These are phyloP conservation scores for Xenops minutus DNA, from an alignment of 2,797 vertebrate genomes.

Conservation along the genomic window DNA sequence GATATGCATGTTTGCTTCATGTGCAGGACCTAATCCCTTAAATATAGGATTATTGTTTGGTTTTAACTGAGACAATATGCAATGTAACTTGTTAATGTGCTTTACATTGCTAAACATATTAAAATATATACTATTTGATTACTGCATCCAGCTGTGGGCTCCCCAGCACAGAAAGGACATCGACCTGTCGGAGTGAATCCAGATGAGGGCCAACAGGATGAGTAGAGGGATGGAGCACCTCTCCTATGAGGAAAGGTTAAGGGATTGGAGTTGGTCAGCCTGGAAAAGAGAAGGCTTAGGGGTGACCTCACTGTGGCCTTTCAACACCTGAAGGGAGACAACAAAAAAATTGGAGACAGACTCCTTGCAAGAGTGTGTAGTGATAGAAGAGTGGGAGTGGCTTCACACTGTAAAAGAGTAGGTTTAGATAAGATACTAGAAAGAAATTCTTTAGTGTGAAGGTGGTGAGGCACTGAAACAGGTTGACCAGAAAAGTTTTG, in stretches of 20 bases:
- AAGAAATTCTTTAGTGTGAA: neutral
- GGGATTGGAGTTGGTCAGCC: neutral
- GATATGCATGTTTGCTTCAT: neutral
- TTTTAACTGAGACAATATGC: neutral
- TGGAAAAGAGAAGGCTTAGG: neutral
- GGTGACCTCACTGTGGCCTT: neutral
- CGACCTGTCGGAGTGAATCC: neutral
- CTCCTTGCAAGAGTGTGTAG: neutral
- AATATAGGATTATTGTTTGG: neutral
- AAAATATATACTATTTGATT: neutral
- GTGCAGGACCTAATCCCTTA: neutral
- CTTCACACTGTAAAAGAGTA: neutral
- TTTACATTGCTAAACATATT: neutral
- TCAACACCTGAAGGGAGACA: neutral
- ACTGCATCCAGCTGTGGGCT: neutral
- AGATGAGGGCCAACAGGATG: neutral
- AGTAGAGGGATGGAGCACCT: neutral
- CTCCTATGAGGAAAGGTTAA: neutral
- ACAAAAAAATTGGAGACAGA: neutral
- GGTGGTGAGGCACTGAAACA: neutral
- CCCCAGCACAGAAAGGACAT: neutral
- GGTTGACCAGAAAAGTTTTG: too few species aligned
- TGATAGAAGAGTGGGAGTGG: neutral
- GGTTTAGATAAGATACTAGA: neutral
- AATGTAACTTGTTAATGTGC: neutral